Conservation (phyloP, 2,797 vertebrate genomes). For the Paramormyrops hopkinsi region DNA sequence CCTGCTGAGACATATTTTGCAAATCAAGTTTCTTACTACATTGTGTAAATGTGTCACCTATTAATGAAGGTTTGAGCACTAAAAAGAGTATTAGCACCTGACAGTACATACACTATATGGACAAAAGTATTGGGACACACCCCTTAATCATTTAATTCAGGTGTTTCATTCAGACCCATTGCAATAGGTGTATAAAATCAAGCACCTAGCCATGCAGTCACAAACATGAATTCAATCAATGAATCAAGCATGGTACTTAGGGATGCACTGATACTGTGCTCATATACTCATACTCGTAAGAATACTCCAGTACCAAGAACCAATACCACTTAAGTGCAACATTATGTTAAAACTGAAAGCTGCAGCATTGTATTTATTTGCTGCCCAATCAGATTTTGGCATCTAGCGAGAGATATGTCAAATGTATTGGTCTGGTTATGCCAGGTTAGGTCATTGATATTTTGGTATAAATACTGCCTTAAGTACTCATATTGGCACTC, state of each 20-base stretch:
- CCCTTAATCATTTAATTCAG: background rate
- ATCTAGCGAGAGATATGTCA: background rate
- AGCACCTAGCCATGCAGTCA: background rate
- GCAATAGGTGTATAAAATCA: background rate
- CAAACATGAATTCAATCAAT: background rate
- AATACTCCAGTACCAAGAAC: background rate
- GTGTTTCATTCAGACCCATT: background rate
- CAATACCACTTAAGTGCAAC: background rate
- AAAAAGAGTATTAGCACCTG: background rate
- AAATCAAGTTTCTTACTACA: background rate
- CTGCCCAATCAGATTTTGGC: background rate
- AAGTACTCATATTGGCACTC: background rate
- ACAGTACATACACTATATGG: background rate
- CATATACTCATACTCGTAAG: background rate
- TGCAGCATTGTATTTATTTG: background rate
- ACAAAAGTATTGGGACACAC: background rate
- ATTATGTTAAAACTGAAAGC: background rate
- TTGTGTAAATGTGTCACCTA: background rate
- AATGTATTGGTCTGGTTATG: no score
- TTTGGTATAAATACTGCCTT: background rate
- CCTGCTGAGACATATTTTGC: background rate
- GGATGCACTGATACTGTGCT: background rate
- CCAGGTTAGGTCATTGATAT: background rate
- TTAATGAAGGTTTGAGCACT: background rate
- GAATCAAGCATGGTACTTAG: background rate